These are phyloP conservation scores for Bothrops alternatus DNA, from an alignment of 2,797 vertebrate genomes.

Conservation along the genomic window DNA sequence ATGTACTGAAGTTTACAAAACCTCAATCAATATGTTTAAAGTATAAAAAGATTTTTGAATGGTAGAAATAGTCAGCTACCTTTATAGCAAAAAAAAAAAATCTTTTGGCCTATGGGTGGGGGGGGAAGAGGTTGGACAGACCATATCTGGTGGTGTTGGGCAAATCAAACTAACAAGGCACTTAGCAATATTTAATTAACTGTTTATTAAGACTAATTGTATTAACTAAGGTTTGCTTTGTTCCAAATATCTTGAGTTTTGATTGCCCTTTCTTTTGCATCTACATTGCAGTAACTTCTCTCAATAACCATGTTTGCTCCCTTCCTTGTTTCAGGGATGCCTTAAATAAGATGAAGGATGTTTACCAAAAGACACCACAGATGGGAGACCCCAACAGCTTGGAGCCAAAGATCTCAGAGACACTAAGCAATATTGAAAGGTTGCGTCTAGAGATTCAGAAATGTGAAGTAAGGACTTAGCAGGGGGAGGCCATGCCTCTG, in stretches of 20 bases:
- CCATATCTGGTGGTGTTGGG: background rate
- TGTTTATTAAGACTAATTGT: background rate
- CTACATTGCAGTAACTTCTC: background rate
- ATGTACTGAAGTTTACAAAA: background rate
- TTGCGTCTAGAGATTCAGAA: constrained; percentile 82
- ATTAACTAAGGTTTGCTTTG: background rate
- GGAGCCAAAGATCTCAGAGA: constrained; percentile 85
- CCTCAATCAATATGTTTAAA: background rate
- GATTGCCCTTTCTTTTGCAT: background rate
- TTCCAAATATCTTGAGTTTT: background rate
- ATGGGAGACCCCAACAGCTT: constrained; percentile 88
- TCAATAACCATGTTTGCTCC: background rate
- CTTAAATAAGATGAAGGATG: constrained; percentile 91
- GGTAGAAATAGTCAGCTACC: background rate
- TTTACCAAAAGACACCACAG: constrained; percentile 90
- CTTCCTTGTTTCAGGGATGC: constrained; percentile 75
- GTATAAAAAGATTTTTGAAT: background rate
- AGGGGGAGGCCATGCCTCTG: background rate
- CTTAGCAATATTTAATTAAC: background rate
- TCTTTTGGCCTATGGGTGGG: background rate
- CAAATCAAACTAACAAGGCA: background rate
- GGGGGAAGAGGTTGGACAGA: too few relatives aligned
- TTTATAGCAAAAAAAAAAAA: background rate
- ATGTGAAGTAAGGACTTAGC: constrained; percentile 77
- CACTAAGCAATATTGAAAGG: constrained; percentile 82